Conservation (phyloP, 2,113 vertebrate species). For the Sitta europaea region DNA sequence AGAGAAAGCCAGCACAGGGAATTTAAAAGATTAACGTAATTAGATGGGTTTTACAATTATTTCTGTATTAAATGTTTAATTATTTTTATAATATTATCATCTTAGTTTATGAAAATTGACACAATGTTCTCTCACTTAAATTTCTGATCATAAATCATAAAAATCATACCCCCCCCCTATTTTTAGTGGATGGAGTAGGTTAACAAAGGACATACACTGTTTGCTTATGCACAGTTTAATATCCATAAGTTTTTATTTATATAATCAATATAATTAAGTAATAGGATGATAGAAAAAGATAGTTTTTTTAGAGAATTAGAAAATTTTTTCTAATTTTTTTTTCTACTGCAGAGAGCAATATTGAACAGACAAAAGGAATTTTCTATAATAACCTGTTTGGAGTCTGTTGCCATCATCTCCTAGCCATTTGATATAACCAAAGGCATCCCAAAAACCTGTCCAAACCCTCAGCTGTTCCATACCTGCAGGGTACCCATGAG, state of each 20-base stretch:
- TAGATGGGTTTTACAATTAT: neutral
- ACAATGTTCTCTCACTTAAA: neutral
- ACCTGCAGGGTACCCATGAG: neutral
- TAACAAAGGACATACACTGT: neutral
- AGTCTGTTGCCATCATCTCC: neutral
- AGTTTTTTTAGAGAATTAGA: neutral
- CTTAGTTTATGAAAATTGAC: neutral
- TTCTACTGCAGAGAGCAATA: neutral
- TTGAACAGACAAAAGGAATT: neutral
- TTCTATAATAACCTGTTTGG: neutral
- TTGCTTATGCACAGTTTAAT: neutral
- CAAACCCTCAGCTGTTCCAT: neutral
- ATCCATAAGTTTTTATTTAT: neutral
- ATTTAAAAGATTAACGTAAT: neutral
- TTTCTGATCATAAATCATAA: neutral
- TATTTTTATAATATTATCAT: neutral
- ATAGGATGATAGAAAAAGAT: neutral
- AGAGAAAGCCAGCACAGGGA: neutral
- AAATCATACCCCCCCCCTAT: fast-evolving
- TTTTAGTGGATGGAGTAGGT: neutral
- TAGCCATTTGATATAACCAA: neutral
- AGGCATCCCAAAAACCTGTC: neutral
- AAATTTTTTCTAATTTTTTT: neutral
- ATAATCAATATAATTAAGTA: neutral
- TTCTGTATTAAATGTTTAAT: neutral